Conservation (phyloP, 1,140 invertebrate species). For the Macrobrachium rosenbergii region DNA sequence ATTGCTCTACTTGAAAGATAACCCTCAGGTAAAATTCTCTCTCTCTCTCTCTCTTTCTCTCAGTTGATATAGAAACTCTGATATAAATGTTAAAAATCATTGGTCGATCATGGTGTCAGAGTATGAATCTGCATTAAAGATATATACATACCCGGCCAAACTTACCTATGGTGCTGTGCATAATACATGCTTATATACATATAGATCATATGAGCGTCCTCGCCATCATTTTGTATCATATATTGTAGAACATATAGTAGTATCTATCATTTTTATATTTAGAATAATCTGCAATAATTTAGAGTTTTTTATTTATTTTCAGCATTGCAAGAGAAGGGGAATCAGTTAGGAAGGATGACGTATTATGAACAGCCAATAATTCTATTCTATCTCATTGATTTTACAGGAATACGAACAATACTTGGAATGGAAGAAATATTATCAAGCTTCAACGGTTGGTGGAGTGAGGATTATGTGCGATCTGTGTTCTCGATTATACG, state of each 20-base stretch:
- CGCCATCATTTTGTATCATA: too few relatives aligned
- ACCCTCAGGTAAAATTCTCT: constrained; percentile 8
- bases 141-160: neutral
- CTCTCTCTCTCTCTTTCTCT: too few relatives aligned
- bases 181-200: neutral
- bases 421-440: neutral
- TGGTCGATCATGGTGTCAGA: neutral
- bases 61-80: too few relatives aligned
- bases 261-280: neutral
- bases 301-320: neutral
- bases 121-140: neutral
- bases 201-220: neutral
- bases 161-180: neutral
- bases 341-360: too few relatives aligned
- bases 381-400: too few relatives aligned
- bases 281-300: neutral
- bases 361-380: too few relatives aligned
- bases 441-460: neutral
- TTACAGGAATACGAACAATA: constrained; percentile 1
- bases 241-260: neutral
- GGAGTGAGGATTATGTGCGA: neutral
- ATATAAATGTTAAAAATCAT: neutral
- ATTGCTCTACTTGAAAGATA: constrained; percentile 15
- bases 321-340: too few relatives aligned
- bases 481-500: neutral